Conservation (phyloP, 2,888 invertebrate species). For the Dasysyrphus albostriatus region DNA sequence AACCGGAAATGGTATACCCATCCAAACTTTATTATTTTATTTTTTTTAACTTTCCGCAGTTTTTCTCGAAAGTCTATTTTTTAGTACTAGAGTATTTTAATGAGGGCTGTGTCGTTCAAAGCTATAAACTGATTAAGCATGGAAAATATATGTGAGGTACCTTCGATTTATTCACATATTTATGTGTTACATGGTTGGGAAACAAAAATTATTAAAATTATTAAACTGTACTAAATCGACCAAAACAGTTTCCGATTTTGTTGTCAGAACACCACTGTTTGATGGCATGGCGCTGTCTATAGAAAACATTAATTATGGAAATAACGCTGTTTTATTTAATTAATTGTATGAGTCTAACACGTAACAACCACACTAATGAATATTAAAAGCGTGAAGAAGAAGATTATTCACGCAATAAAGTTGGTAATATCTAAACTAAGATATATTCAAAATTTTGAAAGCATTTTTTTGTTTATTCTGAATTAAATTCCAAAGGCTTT, state of each 20-base stretch:
- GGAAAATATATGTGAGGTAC: no score
- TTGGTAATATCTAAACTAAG: not conserved
- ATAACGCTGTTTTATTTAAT: not conserved
- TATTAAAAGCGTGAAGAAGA: not conserved
- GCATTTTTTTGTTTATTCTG: not conserved
- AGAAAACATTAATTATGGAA: not conserved
- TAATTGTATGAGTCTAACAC: not conserved
- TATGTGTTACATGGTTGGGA: no score
- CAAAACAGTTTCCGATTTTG: not conserved
- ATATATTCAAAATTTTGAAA: not conserved
- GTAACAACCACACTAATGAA: not conserved
- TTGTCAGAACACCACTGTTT: not conserved
- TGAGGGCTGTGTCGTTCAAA: no score
- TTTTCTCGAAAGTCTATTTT: no score
- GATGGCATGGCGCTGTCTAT: not conserved
- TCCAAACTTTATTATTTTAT: no score
- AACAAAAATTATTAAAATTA: no score
- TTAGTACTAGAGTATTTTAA: no score
- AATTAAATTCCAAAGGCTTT: not conserved
- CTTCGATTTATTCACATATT: no score
- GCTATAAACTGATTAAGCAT: no score
- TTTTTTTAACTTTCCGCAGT: no score
- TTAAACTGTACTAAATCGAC: no score
- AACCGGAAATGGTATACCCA: no score
- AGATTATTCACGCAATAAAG: conserved; percentile 4